Conservation (phyloP, 1,140 invertebrate genomes). For the Hirudo medicinalis region DNA sequence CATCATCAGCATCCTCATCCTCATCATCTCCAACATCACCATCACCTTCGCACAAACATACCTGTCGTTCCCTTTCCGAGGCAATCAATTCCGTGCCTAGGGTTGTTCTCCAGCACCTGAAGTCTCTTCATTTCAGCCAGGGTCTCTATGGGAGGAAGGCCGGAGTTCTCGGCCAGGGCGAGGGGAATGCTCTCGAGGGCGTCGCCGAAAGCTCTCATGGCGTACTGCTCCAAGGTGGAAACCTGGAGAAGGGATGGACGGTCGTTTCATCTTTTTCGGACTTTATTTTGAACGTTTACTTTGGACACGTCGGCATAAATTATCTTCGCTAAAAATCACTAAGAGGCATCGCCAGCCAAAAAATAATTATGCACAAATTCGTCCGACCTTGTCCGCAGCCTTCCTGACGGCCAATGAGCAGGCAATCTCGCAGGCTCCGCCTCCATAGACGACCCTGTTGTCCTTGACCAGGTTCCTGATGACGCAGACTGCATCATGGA, state of each 20-base stretch:
- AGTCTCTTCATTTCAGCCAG: slow-evolving; percentile 79
- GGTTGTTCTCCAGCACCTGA: slow-evolving; percentile 72
- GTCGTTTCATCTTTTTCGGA: too few relatives aligned
- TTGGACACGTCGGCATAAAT: background rate
- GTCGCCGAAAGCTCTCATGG: slow-evolving; percentile 86
- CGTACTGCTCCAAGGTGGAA: slow-evolving; percentile 88
- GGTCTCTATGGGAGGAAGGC: slow-evolving; percentile 77
- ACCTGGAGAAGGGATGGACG: slow-evolving; percentile 48
- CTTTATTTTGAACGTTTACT: too few relatives aligned
- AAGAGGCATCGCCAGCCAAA: too few relatives aligned
- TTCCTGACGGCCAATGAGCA: slow-evolving; percentile 77
- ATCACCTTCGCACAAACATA: slow-evolving; percentile 32
- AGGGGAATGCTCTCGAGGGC: slow-evolving; percentile 87
- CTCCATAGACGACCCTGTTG: slow-evolving; percentile 87
- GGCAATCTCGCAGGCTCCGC: slow-evolving; percentile 87
- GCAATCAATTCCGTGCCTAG: slow-evolving; percentile 85
- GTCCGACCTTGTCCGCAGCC: slow-evolving; percentile 64
- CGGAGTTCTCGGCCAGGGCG: slow-evolving; percentile 91
- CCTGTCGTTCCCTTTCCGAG: slow-evolving; percentile 62
- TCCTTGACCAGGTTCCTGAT: slow-evolving; percentile 87
- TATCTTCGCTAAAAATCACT: too few relatives aligned
- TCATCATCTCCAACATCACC: background rate
- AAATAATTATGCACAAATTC: too few relatives aligned
- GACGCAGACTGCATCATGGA: slow-evolving; percentile 95
- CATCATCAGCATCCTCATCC: too few relatives aligned